Percentiles rank a stretch among this genome's conserved stretches.
phyloP scores from a whole-genome alignment of 2,797 vertebrate genomes.

The Xiphophorus birchmanni region DNA sequence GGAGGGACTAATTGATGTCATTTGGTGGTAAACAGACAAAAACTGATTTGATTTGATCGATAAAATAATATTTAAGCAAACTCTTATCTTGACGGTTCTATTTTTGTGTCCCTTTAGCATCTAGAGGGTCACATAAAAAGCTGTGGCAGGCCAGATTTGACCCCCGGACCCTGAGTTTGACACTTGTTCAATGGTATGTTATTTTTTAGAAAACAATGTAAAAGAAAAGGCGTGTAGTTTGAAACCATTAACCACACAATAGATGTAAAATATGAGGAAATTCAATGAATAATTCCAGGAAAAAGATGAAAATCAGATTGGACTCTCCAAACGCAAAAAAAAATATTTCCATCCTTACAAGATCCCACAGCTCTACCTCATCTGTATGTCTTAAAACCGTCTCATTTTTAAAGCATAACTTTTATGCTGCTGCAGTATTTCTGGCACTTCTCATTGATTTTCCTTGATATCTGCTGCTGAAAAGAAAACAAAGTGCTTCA shows the following conservation, averaged over 20 bases:
- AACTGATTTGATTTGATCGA: no score
- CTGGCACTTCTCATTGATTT: background rate
- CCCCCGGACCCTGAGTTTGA: background rate
- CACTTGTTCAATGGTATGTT: background rate
- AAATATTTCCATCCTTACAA: background rate
- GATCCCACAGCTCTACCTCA: background rate
- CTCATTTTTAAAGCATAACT: background rate
- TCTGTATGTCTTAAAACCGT: background rate
- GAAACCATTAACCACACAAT: background rate
- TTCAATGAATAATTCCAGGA: background rate
- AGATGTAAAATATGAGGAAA: background rate
- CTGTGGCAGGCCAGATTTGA: no score
- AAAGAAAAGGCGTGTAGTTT: background rate
- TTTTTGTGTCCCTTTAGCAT: no score
- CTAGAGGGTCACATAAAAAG: no score
- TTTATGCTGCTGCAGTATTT: constrained; percentile 10
- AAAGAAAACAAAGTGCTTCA: constrained; percentile 24
- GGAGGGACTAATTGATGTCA: no score
- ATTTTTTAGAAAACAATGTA: background rate
- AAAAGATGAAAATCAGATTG: background rate
- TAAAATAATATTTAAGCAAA: no score
- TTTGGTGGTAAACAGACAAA: no score
- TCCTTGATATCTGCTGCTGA: background rate
- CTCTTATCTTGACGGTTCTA: no score
- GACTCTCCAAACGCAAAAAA: no score